A percentile compares a stretch with the other conserved stretches of the same genome.
These are phyloP conservation scores for Mormyrus lacerda DNA, from an alignment of 2,113 vertebrate species.

Conservation along the genomic window DNA sequence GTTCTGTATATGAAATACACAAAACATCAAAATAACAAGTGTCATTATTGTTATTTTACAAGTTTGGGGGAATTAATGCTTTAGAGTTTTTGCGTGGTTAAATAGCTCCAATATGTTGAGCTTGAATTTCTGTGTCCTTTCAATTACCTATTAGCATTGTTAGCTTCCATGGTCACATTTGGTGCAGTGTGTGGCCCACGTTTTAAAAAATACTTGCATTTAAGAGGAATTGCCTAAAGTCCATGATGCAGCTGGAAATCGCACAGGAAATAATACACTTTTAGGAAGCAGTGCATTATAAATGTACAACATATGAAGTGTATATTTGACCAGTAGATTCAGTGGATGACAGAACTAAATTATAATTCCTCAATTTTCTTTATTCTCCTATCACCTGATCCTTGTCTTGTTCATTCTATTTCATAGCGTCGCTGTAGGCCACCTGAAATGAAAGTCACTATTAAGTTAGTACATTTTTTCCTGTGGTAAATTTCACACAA, in stretches of 20 bases:
- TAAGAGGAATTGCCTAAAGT: background rate
- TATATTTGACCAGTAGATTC: background rate
- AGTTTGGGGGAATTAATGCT: background rate
- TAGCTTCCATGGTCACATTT: background rate
- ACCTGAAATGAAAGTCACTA: background rate
- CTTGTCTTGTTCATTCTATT: background rate
- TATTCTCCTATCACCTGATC: background rate
- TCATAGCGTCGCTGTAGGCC: background rate
- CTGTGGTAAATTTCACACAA: background rate
- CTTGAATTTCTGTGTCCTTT: background rate
- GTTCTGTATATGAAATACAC: background rate
- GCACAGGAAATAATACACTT: background rate
- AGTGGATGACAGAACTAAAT: background rate
- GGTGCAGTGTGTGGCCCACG: background rate
- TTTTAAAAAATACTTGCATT: background rate
- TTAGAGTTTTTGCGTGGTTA: background rate
- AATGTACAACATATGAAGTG: background rate
- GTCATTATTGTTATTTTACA: background rate
- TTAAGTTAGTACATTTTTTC: background rate
- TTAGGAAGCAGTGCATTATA: background rate
- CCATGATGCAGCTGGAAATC: background rate
- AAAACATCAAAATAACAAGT: background rate
- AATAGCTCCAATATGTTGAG: background rate
- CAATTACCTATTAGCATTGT: background rate
- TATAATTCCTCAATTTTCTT: background rate